Conservation (phyloP, 2,888 invertebrate species). For the Euphydryas editha region DNA sequence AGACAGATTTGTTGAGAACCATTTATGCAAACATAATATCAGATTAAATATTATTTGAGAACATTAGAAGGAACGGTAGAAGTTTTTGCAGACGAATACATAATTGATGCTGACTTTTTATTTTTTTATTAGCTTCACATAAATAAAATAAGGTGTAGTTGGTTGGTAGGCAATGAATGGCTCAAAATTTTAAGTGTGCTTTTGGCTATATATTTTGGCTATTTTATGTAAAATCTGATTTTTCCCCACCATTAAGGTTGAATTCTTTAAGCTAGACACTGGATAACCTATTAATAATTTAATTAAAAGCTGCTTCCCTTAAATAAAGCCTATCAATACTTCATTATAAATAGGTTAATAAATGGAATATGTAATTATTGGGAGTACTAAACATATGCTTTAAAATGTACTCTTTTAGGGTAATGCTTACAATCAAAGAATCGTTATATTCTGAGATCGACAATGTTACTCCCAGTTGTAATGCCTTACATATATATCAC, state of each 20-base stretch:
- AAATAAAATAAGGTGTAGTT: no score
- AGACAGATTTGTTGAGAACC: slow-evolving; percentile 59
- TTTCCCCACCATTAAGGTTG: background rate
- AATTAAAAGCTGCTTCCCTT: no score
- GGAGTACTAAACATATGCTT: background rate
- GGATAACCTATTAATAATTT: no score
- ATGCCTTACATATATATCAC: slow-evolving; percentile 75
- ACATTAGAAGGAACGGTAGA: no score
- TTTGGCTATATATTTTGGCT: no score
- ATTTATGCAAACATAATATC: background rate
- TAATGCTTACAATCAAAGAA: slow-evolving; percentile 4
- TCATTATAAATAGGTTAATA: background rate
- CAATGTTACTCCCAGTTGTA: slow-evolving; percentile 69
- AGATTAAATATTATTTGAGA: no score
- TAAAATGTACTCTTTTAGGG: background rate
- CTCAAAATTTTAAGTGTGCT: no score
- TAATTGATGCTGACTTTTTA: no score
- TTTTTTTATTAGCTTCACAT: no score
- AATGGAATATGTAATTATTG: background rate
- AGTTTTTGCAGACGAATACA: no score
- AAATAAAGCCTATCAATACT: background rate
- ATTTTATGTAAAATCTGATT: background rate
- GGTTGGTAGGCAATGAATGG: no score
- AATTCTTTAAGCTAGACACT: background rate
- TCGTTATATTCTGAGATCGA: slow-evolving; percentile 73